Conservation (phyloP, 1,140 invertebrate genomes). For the Zaprionus davidi region DNA sequence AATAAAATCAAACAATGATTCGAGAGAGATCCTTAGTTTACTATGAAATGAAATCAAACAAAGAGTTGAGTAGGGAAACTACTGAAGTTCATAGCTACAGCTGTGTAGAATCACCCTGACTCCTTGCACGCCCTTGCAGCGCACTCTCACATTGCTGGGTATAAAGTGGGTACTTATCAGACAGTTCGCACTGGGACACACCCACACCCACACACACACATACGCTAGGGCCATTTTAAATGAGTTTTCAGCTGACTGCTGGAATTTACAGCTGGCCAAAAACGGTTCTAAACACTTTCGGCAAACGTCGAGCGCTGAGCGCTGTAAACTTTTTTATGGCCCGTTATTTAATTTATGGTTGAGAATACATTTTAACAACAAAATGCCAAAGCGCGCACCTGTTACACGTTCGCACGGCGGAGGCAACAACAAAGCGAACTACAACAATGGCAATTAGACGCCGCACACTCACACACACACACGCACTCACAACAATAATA, state of each 20-base stretch:
- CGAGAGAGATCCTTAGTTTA: background rate
- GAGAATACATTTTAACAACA: slow-evolving; percentile 72
- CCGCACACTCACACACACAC: slow-evolving; percentile 10
- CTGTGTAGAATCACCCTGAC: background rate
- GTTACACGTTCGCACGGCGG: slow-evolving; percentile 52
- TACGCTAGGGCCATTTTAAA: slow-evolving; percentile 57
- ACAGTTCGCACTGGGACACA: slow-evolving; percentile 35
- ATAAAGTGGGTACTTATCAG: slow-evolving; percentile 43
- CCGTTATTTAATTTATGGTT: slow-evolving; percentile 80
- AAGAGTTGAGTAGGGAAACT: background rate
- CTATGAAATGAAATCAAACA: background rate
- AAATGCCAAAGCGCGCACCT: slow-evolving; percentile 62
- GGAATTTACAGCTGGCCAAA: slow-evolving; percentile 58
- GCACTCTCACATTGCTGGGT: slow-evolving; percentile 11
- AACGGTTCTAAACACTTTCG: slow-evolving; percentile 68
- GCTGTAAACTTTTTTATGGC: slow-evolving; percentile 75
- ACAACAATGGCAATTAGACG: slow-evolving; percentile 68
- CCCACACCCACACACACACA: slow-evolving; percentile 26
- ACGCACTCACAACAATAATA: slow-evolving; percentile 54
- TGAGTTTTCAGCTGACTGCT: slow-evolving; percentile 63
- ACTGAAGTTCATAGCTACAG: background rate
- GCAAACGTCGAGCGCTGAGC: slow-evolving; percentile 28
- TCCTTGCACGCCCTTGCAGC: background rate
- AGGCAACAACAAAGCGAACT: slow-evolving; percentile 24
- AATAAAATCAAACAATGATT: background rate